Evolutionary conservation across 2,113 vertebrate genomes (phyloP).

Genomic region (Acrocephalus arundinaceus): DNA sequence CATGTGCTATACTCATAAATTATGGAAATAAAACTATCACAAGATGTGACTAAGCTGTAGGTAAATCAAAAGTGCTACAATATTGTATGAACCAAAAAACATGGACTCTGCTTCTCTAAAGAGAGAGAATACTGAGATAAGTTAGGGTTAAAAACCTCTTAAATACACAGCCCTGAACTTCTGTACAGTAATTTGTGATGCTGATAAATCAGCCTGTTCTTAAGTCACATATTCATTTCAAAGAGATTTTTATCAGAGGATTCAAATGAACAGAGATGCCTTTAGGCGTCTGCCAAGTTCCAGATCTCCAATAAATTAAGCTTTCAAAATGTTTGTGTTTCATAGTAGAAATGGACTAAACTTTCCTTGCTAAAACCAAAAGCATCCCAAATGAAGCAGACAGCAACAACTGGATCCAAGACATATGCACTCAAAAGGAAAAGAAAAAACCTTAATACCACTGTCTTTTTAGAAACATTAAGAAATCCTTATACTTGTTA

Average conservation of each 20-base stretch:
- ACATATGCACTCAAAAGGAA: not conserved
- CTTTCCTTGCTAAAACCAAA: constrained; percentile 16
- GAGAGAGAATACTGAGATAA: constrained; percentile 40
- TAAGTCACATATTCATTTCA: constrained; percentile 29
- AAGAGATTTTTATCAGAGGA: constrained; percentile 46
- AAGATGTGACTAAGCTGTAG: constrained; percentile 35
- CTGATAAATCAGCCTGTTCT: constrained; percentile 17
- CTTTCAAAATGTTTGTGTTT: not conserved
- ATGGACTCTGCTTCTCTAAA: constrained; percentile 33
- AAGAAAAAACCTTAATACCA: not conserved
- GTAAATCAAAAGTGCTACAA: constrained; percentile 60
- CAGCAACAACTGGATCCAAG: not conserved
- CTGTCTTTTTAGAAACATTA: not conserved
- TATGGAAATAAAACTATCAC: constrained; percentile 56
- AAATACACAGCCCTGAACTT: constrained; percentile 46
- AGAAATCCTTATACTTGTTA: constrained; percentile 11
- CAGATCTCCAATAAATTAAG: constrained; percentile 18
- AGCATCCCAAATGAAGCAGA: constrained; percentile 13
- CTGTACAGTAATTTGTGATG: constrained; percentile 10
- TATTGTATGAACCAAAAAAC: not conserved
- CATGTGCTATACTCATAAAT: constrained; percentile 66
- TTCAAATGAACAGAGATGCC: constrained; percentile 20
- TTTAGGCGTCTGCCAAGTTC: constrained; percentile 19
- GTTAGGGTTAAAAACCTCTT: constrained; percentile 50
- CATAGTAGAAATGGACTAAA: not conserved